A percentile compares a stretch with the other conserved stretches of the same genome.
These are phyloP conservation scores for Archegozetes longisetosus DNA, from an alignment of 1,140 invertebrate species.

Conservation along the genomic window DNA sequence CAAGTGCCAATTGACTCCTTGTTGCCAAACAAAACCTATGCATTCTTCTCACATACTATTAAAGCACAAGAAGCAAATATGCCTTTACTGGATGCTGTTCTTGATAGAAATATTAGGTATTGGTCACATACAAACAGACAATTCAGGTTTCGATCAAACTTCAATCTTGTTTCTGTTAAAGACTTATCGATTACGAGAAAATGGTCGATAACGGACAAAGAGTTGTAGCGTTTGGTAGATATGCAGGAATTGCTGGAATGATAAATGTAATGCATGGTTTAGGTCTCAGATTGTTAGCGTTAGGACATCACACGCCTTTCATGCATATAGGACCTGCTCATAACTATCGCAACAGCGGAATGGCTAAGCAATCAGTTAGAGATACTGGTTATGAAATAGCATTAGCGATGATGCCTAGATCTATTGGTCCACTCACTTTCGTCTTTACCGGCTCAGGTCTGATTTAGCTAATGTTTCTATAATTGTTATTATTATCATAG, in stretches of 20 bases:
- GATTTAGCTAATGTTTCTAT: conserved; percentile 37
- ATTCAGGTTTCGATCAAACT: not conserved
- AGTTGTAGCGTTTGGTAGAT: conserved; percentile 96
- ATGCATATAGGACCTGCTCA: conserved; percentile 98
- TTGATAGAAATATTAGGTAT: conserved; percentile 39
- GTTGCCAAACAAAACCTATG: conserved; percentile 90
- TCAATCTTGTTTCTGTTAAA: not conserved
- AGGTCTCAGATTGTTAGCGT: conserved; percentile 74
- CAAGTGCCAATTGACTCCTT: conserved; percentile 86
- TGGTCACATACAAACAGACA: too few species aligned
- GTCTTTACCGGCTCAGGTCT: conserved; percentile 87
- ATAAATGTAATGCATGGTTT: conserved; percentile 96
- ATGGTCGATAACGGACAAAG: conserved; percentile 77
- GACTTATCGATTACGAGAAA: conserved; percentile 93
- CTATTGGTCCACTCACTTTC: conserved; percentile 90
- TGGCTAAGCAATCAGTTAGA: conserved; percentile 88
- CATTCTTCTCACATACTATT: conserved; percentile 97
- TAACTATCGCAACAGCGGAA: conserved; percentile 92
- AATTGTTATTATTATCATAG: not conserved
- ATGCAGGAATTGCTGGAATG: conserved; percentile 95
- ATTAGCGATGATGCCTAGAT: conserved; percentile 91
- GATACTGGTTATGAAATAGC: conserved; percentile 98
- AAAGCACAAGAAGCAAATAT: conserved; percentile 98
- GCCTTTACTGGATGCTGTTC: conserved; percentile 83
- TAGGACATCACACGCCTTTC: conserved; percentile 97